Base-by-base conservation (phyloP, 2,797 vertebrate genomes). In the Squalus acanthias region DNA sequence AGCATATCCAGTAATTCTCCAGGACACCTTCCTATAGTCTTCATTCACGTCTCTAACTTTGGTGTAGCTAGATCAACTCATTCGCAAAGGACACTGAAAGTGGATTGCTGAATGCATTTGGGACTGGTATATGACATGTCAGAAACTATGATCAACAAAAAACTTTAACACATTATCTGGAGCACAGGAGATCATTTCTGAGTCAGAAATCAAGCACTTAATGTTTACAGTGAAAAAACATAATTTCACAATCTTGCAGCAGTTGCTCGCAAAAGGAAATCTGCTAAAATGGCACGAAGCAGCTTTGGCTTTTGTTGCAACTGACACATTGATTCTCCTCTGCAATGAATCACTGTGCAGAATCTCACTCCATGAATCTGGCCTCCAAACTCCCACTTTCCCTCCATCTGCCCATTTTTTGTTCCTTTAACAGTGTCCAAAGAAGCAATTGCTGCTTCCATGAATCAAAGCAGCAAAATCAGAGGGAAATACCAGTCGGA, bases 121-220 rank as follows among this genome's bases (percentile, higher is more conserved):
- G 22, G 20, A 0, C 17, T 67, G n/a, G 20, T 46, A 3, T 24
- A 12, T 13, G 22, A 3, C 33, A 26, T 39, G n/a, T 39, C 65
- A 46, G 65, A 67, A 67, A 69, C 9, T 10, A 91, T 65, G 57
- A 91, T 63, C 13, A 93, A 24, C n/a, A 67, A 20, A 9, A 33
- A 65, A 39, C 17, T 2, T 39, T 39, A 46, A 69, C 65, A 93
- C 2, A 33, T 92, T 92, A 92, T 7, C 65, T 93, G 3, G 26
- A 91, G 17, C 91, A 24, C 65, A 67, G 8, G n/a, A 67, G 91
- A 69, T 93, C 2, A 24, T 24, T 24, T 46, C n/a, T 67, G 89
- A 65, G 91, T 67, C 20, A 46, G 63, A 69, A 93, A 69, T 93
- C n/a, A 93, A 93, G 69, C n/a, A 93, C 91, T n/a, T 46, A 67